Evolutionary conservation across 2,797 vertebrate species (phyloP).

Genomic region (Pachyuromys duprasi): DNA sequence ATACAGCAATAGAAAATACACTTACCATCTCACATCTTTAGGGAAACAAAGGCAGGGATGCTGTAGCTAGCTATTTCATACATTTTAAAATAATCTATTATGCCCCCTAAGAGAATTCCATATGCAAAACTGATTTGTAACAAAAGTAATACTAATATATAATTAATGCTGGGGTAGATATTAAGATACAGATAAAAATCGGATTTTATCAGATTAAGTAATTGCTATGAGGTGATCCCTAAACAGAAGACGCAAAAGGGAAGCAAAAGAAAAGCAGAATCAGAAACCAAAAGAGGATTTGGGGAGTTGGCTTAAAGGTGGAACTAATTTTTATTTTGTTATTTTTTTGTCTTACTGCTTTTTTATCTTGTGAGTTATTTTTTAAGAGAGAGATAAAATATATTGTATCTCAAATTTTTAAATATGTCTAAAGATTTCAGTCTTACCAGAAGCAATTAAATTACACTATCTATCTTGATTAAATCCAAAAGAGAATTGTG

Average conservation of each 20-base stretch:
- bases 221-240: background rate
- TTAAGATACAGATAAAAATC: background rate
- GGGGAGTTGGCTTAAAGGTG: constrained; percentile 14
- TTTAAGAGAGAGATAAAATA: background rate
- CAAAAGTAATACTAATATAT: background rate
- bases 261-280: constrained; percentile 23
- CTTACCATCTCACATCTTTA: background rate
- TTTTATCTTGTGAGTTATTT: background rate
- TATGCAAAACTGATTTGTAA: background rate
- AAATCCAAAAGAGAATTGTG: constrained; percentile 4
- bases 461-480: background rate
- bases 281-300: constrained; percentile 28
- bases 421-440: background rate
- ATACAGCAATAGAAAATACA: background rate
- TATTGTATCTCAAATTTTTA: background rate
- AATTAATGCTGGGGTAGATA: constrained; percentile 9
- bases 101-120: background rate
- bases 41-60: constrained; percentile 24
- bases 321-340: background rate
- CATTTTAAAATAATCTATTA: background rate
- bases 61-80: background rate
- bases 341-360: background rate
- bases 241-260: constrained; percentile 12
- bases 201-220: background rate
- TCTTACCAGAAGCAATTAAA: background rate